Base-by-base conservation (phyloP, 2,113 vertebrate species). In the Caranx melampygus region DNA sequence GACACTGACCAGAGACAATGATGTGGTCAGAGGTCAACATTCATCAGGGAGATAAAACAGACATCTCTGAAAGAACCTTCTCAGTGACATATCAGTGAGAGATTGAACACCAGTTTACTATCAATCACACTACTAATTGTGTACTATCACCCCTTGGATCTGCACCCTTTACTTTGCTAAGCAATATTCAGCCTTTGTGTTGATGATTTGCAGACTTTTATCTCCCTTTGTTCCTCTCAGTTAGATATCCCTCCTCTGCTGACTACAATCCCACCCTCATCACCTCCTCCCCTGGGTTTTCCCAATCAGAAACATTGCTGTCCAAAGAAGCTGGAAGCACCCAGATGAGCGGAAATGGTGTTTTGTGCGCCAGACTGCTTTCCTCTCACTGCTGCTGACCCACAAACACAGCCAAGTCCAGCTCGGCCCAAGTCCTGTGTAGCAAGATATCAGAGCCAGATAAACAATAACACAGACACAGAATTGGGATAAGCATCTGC, bases 1-100 rank as follows among this genome's bases (percentile, higher is more conserved):
- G 66, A 92, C 75, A 78, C 72, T 79, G 83, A 85, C 44, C 85
- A 87, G 82, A 90, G 67, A 61, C 76, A 71, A 85, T 60, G 40
- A 67, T 3, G n/a, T 54, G 84, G 88, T 91, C 86, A 92, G 79
- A 90, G 90, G 91, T 88, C 84, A 75, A 40, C 81, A 87, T 88
- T 87, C 52, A 84, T 92, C 87, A 91, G 35, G 11, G 74, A 91
- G 88, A 91, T 91, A 89, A 89, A 83, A 83, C 58, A 61, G 70
- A 75, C 77, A 84, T 40, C 33, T 47, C 42, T 21, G 57, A 58
- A 52, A 49, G 35, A 61, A 51, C 42, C 47, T 72, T 71, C 76
- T 37, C 57, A 40, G 10, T 66, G 71, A 57, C 2, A 0, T 83
- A 75, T 79, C 81, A 82, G 37, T 45, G 2, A 54, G 63, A 10